Percentiles rank a stretch among this genome's conserved stretches.
Evolutionary conservation across 2,113 vertebrate species (phyloP).

Genomic region (Anhinga anhinga): DNA sequence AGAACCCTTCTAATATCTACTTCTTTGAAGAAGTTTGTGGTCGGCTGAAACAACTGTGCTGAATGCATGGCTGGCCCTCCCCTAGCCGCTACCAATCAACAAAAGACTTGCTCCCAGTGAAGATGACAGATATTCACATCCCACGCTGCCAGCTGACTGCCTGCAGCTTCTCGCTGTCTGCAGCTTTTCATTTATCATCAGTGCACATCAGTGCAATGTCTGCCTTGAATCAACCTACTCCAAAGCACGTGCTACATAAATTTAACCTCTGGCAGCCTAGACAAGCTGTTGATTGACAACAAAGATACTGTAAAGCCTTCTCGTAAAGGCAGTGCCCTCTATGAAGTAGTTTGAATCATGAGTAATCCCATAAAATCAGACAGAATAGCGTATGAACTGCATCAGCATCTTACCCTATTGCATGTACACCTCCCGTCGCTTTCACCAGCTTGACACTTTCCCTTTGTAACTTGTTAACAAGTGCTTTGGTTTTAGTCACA

Average conservation of each 20-base stretch:
- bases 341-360: background rate
- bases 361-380: background rate
- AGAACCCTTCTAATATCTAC: background rate
- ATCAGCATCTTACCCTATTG: background rate
- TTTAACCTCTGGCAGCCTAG: background rate
- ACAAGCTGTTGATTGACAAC: background rate
- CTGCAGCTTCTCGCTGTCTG: background rate
- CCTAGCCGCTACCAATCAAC: background rate
- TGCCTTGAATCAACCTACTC: background rate
- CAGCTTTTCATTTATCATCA: background rate
- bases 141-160: no score
- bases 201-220: rapidly evolving
- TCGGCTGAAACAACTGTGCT: background rate
- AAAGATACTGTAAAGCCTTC: background rate
- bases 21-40: background rate
- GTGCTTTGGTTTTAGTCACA: background rate
- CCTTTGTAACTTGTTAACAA: background rate
- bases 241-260: background rate
- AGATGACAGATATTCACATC: background rate
- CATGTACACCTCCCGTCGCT: rapidly evolving
- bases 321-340: background rate
- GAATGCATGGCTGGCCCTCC: background rate
- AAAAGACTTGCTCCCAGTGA: background rate
- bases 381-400: background rate
- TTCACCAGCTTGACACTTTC: background rate